Evolutionary conservation across 2,888 invertebrate genomes (phyloP), one percentile per base, ranked within the genome.

Genomic region (Hedychridium roseum): DNA sequence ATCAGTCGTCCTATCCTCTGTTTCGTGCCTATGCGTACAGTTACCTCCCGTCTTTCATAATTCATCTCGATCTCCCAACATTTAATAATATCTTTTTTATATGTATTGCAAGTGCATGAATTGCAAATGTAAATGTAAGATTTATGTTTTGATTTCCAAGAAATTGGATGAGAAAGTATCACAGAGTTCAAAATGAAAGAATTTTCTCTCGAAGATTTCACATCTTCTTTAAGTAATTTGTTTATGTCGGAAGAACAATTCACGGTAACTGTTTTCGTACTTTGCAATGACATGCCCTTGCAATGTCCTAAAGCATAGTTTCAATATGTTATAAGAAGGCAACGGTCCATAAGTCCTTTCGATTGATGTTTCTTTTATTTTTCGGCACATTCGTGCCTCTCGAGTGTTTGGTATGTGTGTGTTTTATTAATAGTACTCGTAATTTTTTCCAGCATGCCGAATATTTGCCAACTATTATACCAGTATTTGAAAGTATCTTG

Each of bases 281-380:
- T 66, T 68, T 63, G 66, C 68, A 67, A 67, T 62, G 52, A 66
- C 70, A 70, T 70, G 70, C 54, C 43, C 57, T 41, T 60, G 58
- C 57, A 58, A 56, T 55, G 38, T 40, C 38, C 44, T 46, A 42
- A 23, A 31, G 11, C 26, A 31, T 34, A 36, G 26, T 41, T 50
- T 30, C 42, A 35, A 15, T 43, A 28, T 15, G 16, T 43, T 34
- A 34, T 16, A 42, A 21, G 38, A 34, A 39, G 40, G 21, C 50
- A 47, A 38, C 32, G 30, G 16, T 32, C 43, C 27, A 23, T 37
- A 15, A 36, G 28, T 37, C 46, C 30, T 43, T 34, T 49, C 20
- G 21, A 54, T 50, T 36, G 20, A 17, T 17, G 14, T 11, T 31
- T n/a, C n/a, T 20, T 32, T 50, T 53, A 49, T 36, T 57, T 45